These are phyloP conservation scores for Morus bassanus DNA, from an alignment of 2,797 vertebrate species.

Conservation along the genomic window DNA sequence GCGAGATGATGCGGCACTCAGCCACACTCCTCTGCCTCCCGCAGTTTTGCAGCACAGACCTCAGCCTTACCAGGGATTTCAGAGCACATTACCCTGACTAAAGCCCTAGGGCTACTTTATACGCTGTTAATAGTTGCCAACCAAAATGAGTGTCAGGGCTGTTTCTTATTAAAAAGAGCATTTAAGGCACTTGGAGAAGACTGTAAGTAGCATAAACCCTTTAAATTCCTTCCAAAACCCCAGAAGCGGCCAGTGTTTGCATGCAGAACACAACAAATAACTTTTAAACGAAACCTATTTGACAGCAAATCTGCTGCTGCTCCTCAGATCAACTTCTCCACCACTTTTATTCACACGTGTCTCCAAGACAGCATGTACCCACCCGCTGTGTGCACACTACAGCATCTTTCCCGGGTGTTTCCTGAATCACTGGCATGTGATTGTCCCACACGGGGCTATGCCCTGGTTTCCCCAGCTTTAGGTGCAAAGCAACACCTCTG, in stretches of 20 bases:
- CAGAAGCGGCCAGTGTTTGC: neutral
- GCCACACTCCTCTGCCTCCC: neutral
- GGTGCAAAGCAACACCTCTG: neutral
- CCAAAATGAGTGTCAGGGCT: neutral
- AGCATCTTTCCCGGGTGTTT: neutral
- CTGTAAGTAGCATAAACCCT: neutral
- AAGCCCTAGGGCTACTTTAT: neutral
- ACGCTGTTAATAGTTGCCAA: conserved; percentile 3
- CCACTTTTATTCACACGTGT: neutral
- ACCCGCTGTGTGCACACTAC: accelerated
- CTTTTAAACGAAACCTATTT: neutral
- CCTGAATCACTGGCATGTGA: accelerated
- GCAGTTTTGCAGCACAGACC: neutral
- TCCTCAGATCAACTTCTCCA: neutral
- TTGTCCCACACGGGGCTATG: neutral
- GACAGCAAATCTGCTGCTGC: neutral
- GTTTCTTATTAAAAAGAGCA: neutral
- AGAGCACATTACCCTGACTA: neutral
- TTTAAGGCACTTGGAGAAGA: neutral
- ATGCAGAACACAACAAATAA: neutral
- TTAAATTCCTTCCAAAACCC: neutral
- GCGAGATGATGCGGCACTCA: neutral
- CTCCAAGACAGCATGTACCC: neutral
- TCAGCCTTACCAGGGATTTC: neutral
- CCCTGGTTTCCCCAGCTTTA: neutral